phyloP scores from a whole-genome alignment of 2,797 vertebrate genomes.

The Rhinella marina region DNA sequence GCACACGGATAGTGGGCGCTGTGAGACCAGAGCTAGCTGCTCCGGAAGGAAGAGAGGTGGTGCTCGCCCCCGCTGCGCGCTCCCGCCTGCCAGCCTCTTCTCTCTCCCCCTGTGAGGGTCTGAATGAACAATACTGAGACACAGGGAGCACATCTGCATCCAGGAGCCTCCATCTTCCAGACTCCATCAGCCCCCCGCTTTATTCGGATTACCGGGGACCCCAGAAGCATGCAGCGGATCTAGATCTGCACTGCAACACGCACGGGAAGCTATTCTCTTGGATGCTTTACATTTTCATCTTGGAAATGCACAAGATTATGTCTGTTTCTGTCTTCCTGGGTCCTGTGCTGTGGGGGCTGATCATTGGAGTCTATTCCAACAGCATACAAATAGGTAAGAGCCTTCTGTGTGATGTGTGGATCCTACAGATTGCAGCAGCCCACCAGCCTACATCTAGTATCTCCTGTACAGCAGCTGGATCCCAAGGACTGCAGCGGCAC shows the following conservation, averaged over 20 bases:
- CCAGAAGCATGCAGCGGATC: slow-evolving; percentile 82
- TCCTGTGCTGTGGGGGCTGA: slow-evolving; percentile 89
- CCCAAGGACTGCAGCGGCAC: not conserved
- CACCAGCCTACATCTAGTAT: not conserved
- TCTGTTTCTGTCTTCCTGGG: slow-evolving; percentile 87
- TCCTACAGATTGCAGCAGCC: not conserved
- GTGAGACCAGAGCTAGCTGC: not conserved
- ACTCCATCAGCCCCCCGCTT: slow-evolving; percentile 52
- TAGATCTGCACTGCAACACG: slow-evolving; percentile 64
- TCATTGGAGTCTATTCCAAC: slow-evolving; percentile 87
- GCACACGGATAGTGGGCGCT: slow-evolving; percentile 7
- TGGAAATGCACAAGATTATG: slow-evolving; percentile 95
- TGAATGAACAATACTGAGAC: slow-evolving; percentile 76
- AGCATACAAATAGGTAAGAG: slow-evolving; percentile 96
- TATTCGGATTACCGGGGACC: slow-evolving; percentile 59
- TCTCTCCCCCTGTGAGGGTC: slow-evolving; percentile 69
- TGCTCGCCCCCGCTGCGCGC: slow-evolving; percentile 64
- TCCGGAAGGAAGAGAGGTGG: slow-evolving; percentile 10
- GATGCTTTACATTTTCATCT: slow-evolving; percentile 83
- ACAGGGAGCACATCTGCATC: slow-evolving; percentile 71
- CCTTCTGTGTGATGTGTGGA: not conserved
- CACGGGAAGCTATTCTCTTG: slow-evolving; percentile 67
- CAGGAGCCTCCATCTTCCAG: slow-evolving; percentile 63
- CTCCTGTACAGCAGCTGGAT: not conserved
- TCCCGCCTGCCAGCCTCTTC: slow-evolving; percentile 41